These are phyloP conservation scores for Ephialtes manifestator DNA, from an alignment of 2,888 invertebrate genomes.

Conservation along the genomic window DNA sequence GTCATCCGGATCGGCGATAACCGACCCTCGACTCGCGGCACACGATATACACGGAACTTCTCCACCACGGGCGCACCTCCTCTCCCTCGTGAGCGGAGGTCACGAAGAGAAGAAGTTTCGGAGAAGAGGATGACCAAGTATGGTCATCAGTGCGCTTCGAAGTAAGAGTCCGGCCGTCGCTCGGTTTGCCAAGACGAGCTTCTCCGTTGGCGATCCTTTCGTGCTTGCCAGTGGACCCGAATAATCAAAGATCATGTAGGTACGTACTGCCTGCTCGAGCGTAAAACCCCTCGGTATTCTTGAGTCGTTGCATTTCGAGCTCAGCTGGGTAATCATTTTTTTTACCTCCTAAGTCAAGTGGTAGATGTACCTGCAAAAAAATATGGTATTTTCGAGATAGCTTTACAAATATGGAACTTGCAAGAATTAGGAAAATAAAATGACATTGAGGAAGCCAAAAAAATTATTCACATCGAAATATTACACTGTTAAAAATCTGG, in stretches of 20 bases:
- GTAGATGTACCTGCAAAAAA: not conserved
- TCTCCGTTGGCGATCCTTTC: conserved; percentile 32
- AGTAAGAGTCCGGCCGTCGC: conserved; percentile 25
- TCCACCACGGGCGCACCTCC: conserved; percentile 37
- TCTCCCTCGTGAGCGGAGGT: conserved; percentile 60
- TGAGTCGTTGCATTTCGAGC: not conserved
- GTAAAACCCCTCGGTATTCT: conserved; percentile 22
- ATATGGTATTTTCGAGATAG: not conserved
- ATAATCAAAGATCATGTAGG: conserved; percentile 49
- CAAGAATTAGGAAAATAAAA: no score
- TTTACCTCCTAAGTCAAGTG: not conserved
- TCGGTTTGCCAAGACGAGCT: conserved; percentile 46
- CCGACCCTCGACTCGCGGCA: conserved; percentile 67
- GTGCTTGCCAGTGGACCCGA: conserved; percentile 36
- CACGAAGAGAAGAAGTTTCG: conserved; percentile 70
- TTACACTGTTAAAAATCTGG: no score
- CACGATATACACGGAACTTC: conserved; percentile 52
- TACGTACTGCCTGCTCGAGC: conserved; percentile 26
- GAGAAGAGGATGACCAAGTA: conserved; percentile 70
- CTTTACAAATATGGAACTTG: no score
- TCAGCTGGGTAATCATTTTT: not conserved
- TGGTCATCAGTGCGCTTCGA: conserved; percentile 59
- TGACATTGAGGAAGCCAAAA: no score
- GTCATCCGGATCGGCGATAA: conserved; percentile 79
- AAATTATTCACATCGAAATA: no score